Evolutionary conservation across 2,113 vertebrate species (phyloP).

Genomic region (Gymnogyps californianus): DNA sequence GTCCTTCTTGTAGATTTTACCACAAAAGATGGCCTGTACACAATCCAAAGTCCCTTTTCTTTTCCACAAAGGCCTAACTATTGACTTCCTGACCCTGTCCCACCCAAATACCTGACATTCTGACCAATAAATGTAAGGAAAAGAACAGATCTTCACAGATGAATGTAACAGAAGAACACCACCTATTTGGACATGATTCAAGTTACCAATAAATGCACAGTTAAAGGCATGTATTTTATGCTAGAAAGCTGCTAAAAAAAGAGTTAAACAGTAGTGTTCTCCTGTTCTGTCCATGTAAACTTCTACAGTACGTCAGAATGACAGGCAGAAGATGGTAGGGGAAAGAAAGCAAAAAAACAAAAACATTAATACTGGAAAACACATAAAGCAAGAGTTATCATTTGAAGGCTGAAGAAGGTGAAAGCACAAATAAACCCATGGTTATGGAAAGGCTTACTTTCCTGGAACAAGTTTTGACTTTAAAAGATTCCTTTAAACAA

Average conservation of each 20-base stretch:
- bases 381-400: not conserved
- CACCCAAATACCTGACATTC: not conserved
- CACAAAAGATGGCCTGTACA: not conserved
- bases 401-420: not conserved
- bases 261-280: accelerated
- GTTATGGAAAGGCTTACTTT: not conserved
- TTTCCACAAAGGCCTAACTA: not conserved
- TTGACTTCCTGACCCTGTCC: not conserved
- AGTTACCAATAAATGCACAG: not conserved
- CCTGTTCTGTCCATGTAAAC: not conserved
- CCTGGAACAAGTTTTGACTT: not conserved
- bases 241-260: not conserved
- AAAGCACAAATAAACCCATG: not conserved
- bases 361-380: not conserved
- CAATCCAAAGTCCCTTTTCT: not conserved
- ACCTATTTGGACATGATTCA: not conserved
- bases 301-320: not conserved
- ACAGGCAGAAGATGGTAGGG: not conserved
- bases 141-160: not conserved
- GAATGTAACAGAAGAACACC: not conserved
- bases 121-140: not conserved
- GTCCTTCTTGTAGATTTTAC: not conserved
- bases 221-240: not conserved
- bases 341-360: not conserved
- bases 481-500: not conserved